Conservation (phyloP, 53 echinoderm and acorn worm genomes). For the Mesocentrotus franciscanus region DNA sequence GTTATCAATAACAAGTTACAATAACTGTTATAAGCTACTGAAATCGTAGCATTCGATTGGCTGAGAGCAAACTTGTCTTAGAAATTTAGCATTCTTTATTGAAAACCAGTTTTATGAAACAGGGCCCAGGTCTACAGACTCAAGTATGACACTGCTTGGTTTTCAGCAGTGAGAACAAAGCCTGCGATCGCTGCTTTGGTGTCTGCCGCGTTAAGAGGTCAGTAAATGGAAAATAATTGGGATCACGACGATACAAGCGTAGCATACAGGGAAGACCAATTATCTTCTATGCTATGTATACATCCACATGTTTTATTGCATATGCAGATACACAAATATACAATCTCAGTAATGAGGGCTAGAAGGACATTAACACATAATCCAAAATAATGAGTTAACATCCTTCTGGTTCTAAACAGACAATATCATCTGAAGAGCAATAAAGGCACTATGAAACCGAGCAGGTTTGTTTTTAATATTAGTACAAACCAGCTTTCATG, state of each 20-base stretch:
- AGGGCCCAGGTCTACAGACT: background rate
- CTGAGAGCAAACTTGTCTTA: too few relatives aligned
- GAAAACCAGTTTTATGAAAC: background rate
- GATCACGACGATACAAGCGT: background rate
- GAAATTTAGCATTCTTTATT: too few relatives aligned
- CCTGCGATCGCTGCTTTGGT: background rate
- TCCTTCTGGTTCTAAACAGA: background rate
- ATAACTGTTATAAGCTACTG: too few relatives aligned
- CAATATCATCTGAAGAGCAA: background rate
- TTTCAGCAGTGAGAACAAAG: slow-evolving; percentile 1
- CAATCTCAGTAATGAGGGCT: background rate
- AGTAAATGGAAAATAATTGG: slow-evolving; percentile 45
- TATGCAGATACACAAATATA: slow-evolving; percentile 9
- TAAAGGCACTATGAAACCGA: background rate
- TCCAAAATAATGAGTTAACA: too few relatives aligned
- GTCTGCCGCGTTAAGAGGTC: slow-evolving; percentile 45
- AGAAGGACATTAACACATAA: background rate
- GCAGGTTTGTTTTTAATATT: background rate
- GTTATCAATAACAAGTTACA: too few relatives aligned
- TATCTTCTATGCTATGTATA: background rate
- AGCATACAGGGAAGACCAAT: background rate
- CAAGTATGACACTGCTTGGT: background rate
- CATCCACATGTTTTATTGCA: slow-evolving; percentile 9
- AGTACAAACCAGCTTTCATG: background rate
- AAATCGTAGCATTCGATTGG: too few relatives aligned